Evolutionary conservation across 2,113 vertebrate genomes (phyloP).

Genomic region (Platichthys flesus): DNA sequence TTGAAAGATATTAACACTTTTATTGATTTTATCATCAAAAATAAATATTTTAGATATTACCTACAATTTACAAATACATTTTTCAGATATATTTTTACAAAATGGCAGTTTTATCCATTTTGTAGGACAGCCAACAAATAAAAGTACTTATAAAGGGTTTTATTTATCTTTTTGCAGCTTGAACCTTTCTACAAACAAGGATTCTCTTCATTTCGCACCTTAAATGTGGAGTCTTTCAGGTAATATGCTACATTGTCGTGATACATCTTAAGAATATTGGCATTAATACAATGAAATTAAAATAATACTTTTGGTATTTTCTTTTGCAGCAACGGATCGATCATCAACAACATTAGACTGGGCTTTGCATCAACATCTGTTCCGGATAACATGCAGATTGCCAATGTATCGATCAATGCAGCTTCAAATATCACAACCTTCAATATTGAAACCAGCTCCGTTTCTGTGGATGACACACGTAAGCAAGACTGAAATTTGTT

Average conservation of each 20-base stretch:
- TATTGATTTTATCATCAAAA: background rate
- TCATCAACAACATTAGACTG: constrained; percentile 10
- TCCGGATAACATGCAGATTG: constrained; percentile 31
- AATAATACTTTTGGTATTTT: background rate
- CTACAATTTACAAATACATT: too few relatives aligned
- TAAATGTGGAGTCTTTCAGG: constrained; percentile 44
- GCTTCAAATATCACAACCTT: constrained; percentile 36
- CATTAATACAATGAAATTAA: background rate
- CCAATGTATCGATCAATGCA: constrained; percentile 22
- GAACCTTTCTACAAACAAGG: background rate
- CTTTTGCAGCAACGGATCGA: constrained; percentile 51
- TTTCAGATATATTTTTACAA: too few relatives aligned
- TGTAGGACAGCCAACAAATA: background rate
- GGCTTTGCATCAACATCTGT: constrained; percentile 8
- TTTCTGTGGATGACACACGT: constrained; percentile 44
- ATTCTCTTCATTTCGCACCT: constrained; percentile 25
- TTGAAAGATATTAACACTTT: too few relatives aligned
- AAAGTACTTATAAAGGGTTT: background rate
- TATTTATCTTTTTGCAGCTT: constrained; percentile 41
- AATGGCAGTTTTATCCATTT: background rate
- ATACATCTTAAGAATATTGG: background rate
- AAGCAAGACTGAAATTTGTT: background rate
- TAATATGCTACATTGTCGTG: constrained; percentile 2
- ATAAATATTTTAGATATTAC: too few relatives aligned
- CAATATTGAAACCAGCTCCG: constrained; percentile 39